Percentiles rank a stretch among this genome's conserved stretches.
Conservation (phyloP, 2,113 vertebrate genomes). For the Capreolus pygargus region DNA sequence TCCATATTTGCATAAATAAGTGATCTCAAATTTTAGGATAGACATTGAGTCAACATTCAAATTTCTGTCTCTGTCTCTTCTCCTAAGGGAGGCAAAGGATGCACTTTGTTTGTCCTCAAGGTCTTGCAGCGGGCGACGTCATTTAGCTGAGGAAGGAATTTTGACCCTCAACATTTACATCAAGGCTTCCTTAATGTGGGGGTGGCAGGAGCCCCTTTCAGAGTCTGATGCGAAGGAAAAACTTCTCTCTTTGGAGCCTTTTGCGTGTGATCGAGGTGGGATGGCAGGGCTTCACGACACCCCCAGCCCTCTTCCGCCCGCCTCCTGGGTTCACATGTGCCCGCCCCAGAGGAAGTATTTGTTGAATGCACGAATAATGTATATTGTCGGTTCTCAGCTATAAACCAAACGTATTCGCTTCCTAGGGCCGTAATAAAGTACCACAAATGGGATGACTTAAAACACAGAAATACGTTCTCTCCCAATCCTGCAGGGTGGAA, state of each 20-base stretch:
- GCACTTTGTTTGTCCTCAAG: neutral
- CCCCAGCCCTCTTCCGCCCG: neutral
- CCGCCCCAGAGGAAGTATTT: neutral
- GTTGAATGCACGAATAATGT: neutral
- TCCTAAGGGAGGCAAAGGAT: neutral
- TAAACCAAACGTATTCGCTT: neutral
- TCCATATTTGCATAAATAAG: neutral
- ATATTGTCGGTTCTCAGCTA: neutral
- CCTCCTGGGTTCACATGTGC: neutral
- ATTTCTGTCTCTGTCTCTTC: neutral
- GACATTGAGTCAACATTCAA: neutral
- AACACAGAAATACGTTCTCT: neutral
- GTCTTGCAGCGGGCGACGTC: neutral
- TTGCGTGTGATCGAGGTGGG: accelerated
- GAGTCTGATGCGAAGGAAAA: neutral
- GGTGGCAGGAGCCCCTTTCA: neutral
- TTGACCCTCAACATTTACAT: neutral
- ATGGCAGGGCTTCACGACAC: accelerated
- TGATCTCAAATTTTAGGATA: neutral
- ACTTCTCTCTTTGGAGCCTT: neutral
- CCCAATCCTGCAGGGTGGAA: neutral
- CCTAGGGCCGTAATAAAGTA: neutral
- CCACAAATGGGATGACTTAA: neutral
- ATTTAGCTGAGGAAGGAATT: neutral
- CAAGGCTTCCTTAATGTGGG: neutral